Evolutionary conservation across 2,888 invertebrate species (phyloP), one percentile per base, ranked within the genome.

Genomic region (Masnerella sp.): DNA sequence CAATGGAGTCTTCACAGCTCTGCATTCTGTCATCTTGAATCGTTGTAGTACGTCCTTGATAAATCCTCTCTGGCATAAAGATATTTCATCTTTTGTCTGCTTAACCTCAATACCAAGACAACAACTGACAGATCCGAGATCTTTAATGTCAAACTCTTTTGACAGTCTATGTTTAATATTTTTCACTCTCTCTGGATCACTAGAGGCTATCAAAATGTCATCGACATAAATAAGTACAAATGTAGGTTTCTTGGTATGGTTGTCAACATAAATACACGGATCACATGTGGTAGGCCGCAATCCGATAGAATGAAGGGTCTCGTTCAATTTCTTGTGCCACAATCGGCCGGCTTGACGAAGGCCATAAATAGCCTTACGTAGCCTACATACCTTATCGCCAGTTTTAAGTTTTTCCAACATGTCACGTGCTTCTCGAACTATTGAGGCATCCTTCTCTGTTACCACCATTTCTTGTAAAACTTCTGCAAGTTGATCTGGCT

Each of bases 11-110:
- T 58, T 47, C 1, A 79, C 79, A 36, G 80, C 62, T 17, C 82
- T 81, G 22, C 74, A 77, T 38, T 82, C 68, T 8, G 61, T 42
- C 81, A 83, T 82, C 17, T 72, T 64, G 68, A 79, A 83, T 9
- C 76, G 49, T 38, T 77, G 58, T 25, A 81, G 59, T 9, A 80
- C 20, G n/a, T 80, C 76, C 2, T 52, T 54, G 22, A 82, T 74
- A 40, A 80, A 80, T 8, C 72, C 73, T 17, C 28, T 51, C 65
- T 81, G 79, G 18, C 34, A 56, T 34, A 75, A 59, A 9, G 20
- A 12, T 15, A 70, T 43, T 7, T 7, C 11, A 2, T 43, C 25
- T 12, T 43, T 43, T 4, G 12, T n/a, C 12, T 62, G 65, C n/a
- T 49, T 18, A 30, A 81, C 77, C 70, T 80, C 77, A 2, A 82